Evolutionary conservation across 2,113 vertebrate genomes (phyloP), one percentile per base, ranked within the genome.

Genomic region (Sceloporus tristichus): DNA sequence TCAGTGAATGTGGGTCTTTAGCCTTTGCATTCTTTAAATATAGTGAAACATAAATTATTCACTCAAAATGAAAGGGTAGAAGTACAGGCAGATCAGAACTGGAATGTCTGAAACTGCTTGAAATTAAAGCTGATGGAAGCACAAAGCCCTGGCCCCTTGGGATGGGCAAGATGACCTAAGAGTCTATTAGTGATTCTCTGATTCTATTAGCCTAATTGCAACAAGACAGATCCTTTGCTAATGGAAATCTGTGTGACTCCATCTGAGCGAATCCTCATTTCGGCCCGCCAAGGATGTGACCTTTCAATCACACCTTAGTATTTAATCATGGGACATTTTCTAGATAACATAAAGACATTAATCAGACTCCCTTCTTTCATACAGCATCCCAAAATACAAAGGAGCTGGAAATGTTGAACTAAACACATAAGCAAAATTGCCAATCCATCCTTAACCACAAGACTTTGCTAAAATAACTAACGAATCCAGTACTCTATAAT

Each of bases 41-140:
- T 88, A 87, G 65, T 75, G 70, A n/a, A 74, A 79, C 92, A 94
- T 93, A 91, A 94, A 94, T 95, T 94, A 95, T 95, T 95, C 89
- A 95, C 86, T 94, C 74, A 83, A 93, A 59, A 83, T 93, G 73
- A 87, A 86, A 92, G 89, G 62, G 79, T 56, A 87, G 90, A 93
- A 93, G 81, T 76, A 70, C 40, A 23, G 65, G 40, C n/a, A 87
- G 77, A 92, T 91, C 38, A 92, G 80, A 91, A 92, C 6, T 42
- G 14, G 76, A 84, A 90, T 92, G 91, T 16, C 87, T 89, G 79
- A 89, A 88, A n/a, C 42, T 66, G 82, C 86, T 84, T 70, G 74
- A 82, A 66, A 88, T 84, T 84, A 87, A 62, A 77, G 91, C 87
- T 91, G 90, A 86, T 81, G 0, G 0, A 84, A 91, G 86, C 82